phyloP scores from a whole-genome alignment of 2,797 vertebrate species.

The Rhynchonycteris naso region DNA sequence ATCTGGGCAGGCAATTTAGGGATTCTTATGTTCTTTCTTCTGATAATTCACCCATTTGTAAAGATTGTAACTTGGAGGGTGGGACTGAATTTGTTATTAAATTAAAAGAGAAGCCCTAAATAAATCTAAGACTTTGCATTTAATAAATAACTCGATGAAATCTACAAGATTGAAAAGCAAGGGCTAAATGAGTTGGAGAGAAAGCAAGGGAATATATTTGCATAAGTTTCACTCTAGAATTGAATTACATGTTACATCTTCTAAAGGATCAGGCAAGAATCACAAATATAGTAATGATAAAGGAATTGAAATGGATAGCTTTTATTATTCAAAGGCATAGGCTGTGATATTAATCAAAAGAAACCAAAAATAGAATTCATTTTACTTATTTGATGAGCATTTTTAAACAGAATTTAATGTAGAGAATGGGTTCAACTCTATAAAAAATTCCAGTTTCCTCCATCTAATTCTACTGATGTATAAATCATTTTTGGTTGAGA shows the following conservation, averaged over 20 bases:
- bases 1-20: neutral
- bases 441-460: neutral
- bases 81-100: neutral
- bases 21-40: neutral
- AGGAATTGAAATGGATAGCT: neutral
- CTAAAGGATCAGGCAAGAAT: neutral
- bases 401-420: slow-evolving; percentile 34
- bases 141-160: slow-evolving; percentile 47
- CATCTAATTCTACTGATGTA: neutral
- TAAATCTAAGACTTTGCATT: slow-evolving; percentile 55
- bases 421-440: neutral
- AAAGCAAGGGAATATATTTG: slow-evolving; percentile 46
- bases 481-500: neutral
- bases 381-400: neutral
- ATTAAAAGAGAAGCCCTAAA: slow-evolving; percentile 50
- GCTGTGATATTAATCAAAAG: slow-evolving; percentile 34
- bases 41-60: neutral
- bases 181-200: neutral
- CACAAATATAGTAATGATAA: neutral
- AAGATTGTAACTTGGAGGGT: neutral
- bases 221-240: slow-evolving; percentile 2
- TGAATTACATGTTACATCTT: slow-evolving; percentile 40
- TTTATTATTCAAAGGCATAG: slow-evolving; percentile 23
- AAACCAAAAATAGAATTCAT: neutral
- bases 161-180: slow-evolving; percentile 33